A percentile compares a stretch with the other conserved stretches of the same genome.
Evolutionary conservation across 1,140 invertebrate genomes (phyloP).

Genomic region (Zaprionus africanus): DNA sequence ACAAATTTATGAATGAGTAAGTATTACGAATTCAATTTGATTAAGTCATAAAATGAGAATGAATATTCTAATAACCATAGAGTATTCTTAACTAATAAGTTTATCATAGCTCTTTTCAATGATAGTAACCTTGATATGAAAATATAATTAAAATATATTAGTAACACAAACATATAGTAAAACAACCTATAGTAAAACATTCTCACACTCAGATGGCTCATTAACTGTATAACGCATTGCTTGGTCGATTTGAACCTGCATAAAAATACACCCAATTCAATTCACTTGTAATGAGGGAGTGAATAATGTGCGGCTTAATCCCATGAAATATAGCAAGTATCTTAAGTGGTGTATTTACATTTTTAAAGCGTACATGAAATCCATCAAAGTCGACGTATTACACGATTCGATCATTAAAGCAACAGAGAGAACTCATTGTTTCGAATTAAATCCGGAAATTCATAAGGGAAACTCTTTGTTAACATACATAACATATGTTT

Average conservation of each 20-base stretch:
- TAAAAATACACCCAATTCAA: neutral
- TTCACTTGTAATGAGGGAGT: neutral
- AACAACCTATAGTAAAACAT: neutral
- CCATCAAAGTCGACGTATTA: constrained; percentile 3
- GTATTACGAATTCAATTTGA: no score
- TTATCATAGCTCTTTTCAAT: no score
- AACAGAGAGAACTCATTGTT: constrained; percentile 7
- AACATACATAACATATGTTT: neutral
- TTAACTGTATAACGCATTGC: neutral
- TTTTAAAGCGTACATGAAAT: neutral
- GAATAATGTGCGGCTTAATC: neutral
- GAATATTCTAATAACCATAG: no score
- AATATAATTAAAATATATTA: neutral
- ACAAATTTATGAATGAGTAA: no score
- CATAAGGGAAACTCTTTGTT: neutral
- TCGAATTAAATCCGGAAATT: neutral
- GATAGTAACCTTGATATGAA: no score
- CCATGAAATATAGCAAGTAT: neutral
- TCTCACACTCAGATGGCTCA: neutral
- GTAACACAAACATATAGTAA: neutral
- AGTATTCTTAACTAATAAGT: no score
- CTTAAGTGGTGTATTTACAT: neutral
- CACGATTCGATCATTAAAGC: neutral
- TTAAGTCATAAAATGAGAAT: no score
- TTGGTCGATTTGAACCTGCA: neutral